Percentiles rank a stretch among this genome's conserved stretches.
These are phyloP conservation scores for Quiscalus mexicanus DNA, from an alignment of 2,113 vertebrate species.

Conservation along the genomic window DNA sequence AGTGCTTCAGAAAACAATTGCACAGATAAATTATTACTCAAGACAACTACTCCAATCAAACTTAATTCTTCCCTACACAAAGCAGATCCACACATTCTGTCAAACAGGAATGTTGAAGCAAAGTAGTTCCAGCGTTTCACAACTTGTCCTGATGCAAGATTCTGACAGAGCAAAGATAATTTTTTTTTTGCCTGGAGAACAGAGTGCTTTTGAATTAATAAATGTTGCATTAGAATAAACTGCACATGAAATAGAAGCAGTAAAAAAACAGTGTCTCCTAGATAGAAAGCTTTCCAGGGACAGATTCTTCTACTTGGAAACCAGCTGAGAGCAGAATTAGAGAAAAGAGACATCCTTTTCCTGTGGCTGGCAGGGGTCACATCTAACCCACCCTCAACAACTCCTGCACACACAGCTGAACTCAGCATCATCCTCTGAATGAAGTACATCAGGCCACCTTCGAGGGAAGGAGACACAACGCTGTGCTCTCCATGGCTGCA, in stretches of 20 bases:
- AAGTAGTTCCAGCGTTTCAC: conserved; percentile 27
- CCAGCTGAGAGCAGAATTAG: background rate
- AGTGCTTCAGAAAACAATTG: conserved; percentile 13
- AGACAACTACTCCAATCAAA: conserved; percentile 34
- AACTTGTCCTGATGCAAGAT: conserved; percentile 19
- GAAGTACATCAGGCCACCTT: rapidly evolving
- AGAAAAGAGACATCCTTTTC: background rate
- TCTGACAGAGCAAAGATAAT: conserved; percentile 38
- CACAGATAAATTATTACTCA: conserved; percentile 37
- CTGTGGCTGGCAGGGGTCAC: background rate
- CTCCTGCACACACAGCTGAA: background rate
- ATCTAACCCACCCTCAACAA: background rate
- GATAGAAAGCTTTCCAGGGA: conserved; percentile 15
- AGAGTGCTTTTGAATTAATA: conserved; percentile 60
- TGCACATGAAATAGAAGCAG: conserved; percentile 33
- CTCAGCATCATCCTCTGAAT: rapidly evolving
- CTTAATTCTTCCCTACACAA: conserved; percentile 25
- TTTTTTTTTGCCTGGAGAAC: conserved; percentile 32
- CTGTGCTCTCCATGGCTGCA: background rate
- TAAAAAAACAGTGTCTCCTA: background rate
- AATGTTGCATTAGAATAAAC: conserved; percentile 56
- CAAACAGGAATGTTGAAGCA: background rate
- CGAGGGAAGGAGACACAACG: rapidly evolving
- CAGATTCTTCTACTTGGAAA: background rate
- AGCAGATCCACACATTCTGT: conserved; percentile 17